Percentiles rank a stretch among this genome's conserved stretches.
Conservation (phyloP, 2,888 invertebrate genomes). For the Polylopha cassiicola region DNA sequence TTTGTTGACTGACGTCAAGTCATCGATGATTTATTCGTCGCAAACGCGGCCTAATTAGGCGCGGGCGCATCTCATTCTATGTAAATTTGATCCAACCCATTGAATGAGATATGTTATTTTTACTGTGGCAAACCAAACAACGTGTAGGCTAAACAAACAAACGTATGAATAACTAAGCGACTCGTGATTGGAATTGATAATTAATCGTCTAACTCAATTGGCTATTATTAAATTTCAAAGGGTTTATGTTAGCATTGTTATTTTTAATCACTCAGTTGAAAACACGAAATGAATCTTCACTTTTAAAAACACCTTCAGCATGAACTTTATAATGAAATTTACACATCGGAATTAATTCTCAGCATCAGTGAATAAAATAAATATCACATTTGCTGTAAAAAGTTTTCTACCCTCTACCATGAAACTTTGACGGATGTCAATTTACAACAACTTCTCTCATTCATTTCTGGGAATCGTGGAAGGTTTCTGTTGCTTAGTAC, state of each 20-base stretch:
- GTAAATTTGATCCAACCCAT: slow-evolving; percentile 48
- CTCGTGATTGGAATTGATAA: slow-evolving; percentile 27
- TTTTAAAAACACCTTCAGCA: slow-evolving; percentile 11
- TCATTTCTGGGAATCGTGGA: slow-evolving; percentile 5
- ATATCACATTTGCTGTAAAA: slow-evolving; percentile 49
- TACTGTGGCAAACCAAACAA: slow-evolving; percentile 34
- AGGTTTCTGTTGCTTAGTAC: slow-evolving; percentile 10
- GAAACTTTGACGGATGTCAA: background rate
- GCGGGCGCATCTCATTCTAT: slow-evolving; percentile 60
- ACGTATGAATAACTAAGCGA: slow-evolving; percentile 22
- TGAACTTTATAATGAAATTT: slow-evolving; percentile 30
- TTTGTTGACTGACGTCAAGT: slow-evolving; percentile 41
- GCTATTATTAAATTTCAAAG: no score
- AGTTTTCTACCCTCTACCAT: slow-evolving; percentile 47
- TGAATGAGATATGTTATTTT: slow-evolving; percentile 35
- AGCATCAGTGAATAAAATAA: slow-evolving; percentile 55
- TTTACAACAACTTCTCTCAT: slow-evolving; percentile 2
- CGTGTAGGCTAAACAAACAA: slow-evolving; percentile 41
- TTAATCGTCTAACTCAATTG: slow-evolving; percentile 11
- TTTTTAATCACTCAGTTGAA: no score
- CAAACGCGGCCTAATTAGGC: slow-evolving; percentile 59
- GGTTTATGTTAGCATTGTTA: no score
- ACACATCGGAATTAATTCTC: slow-evolving; percentile 45
- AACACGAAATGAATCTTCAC: no score
- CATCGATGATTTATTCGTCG: slow-evolving; percentile 55